Conservation (phyloP, 1,140 invertebrate species). For the Zeugodacus cucurbitae region DNA sequence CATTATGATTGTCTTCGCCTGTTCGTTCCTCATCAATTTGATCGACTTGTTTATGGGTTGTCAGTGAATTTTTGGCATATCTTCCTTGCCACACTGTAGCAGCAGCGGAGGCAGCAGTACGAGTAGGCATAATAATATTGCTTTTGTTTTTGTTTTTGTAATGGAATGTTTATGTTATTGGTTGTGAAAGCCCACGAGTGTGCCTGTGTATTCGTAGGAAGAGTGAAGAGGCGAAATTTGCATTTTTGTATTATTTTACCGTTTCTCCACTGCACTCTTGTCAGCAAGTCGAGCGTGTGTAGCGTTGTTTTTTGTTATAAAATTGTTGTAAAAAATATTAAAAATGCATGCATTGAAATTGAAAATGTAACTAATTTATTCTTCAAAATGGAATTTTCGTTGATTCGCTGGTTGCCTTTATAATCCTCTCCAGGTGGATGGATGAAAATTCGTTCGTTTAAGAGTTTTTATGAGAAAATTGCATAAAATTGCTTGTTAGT, state of each 20-base stretch:
- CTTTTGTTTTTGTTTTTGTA: neutral
- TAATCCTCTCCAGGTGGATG: too few species aligned
- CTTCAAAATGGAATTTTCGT: too few species aligned
- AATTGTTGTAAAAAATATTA: too few species aligned
- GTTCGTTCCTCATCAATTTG: slow-evolving; percentile 3
- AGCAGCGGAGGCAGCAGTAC: neutral
- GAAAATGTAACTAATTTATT: too few species aligned
- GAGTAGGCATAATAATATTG: neutral
- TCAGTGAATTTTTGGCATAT: slow-evolving; percentile 22
- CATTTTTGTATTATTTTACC: neutral
- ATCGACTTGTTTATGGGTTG: slow-evolving; percentile 36
- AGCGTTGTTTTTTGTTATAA: too few species aligned
- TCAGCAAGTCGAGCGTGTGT: too few species aligned
- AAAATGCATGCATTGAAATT: too few species aligned
- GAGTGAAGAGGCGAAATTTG: neutral
- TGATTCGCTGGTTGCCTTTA: too few species aligned
- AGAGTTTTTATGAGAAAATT: too few species aligned
- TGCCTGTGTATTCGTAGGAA: neutral
- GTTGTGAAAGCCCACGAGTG: neutral
- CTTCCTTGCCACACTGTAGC: neutral
- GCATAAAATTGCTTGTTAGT: too few species aligned
- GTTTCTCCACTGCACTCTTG: neutral
- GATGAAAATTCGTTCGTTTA: too few species aligned
- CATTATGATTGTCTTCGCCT: slow-evolving; percentile 36
- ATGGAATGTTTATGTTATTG: neutral